Evolutionary conservation across 2,797 vertebrate genomes (phyloP), one percentile per base, ranked within the genome.

Genomic region (Pangasius sanitwongsei): DNA sequence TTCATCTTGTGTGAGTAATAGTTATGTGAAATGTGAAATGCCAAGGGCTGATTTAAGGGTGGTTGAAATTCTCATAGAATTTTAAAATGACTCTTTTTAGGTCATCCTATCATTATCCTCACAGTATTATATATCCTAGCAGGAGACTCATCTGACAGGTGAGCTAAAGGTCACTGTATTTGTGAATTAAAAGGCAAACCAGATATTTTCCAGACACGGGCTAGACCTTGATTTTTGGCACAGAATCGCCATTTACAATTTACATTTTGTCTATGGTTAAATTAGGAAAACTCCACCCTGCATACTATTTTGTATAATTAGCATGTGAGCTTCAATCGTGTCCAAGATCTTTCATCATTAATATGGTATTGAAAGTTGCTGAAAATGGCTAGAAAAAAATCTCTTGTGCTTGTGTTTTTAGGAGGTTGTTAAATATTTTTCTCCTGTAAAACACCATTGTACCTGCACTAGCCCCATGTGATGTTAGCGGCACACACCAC

Each of bases 1-100:
- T 86, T 74, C 77, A 82, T 89, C 75, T 80, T 12, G 7, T 70
- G 18, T 34, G 65, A 85, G 48, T 85, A 70, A 85, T 85, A 50
- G 44, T 85, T 70, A 69, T 72, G 28, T 48, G 37, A 86, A 86
- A 57, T 72, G 28, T 34, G 37, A 86, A 86, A 86, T 86, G 69
- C 75, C 55, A 70, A 86, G 34, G 61, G 50, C 63, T 81, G 80
- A 86, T 74, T 83, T 83, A 72, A 82, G 15, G 31, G 74, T 50
- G 15, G 63, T 34, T 41, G 59, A 81, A 55, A 81, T 67, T 44
- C 28, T 81, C 48, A 6, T 28, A 12, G 77, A 37, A 81, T 80
- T 83, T 31, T 44, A 31, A 72, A 72, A 53, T n/a, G 16, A 18
- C 44, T 55, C 59, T 87, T 57, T 83, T 84, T 74, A 84, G 87